These are phyloP conservation scores for Zaprionus africanus DNA, from an alignment of 1,140 invertebrate genomes.

Conservation along the genomic window DNA sequence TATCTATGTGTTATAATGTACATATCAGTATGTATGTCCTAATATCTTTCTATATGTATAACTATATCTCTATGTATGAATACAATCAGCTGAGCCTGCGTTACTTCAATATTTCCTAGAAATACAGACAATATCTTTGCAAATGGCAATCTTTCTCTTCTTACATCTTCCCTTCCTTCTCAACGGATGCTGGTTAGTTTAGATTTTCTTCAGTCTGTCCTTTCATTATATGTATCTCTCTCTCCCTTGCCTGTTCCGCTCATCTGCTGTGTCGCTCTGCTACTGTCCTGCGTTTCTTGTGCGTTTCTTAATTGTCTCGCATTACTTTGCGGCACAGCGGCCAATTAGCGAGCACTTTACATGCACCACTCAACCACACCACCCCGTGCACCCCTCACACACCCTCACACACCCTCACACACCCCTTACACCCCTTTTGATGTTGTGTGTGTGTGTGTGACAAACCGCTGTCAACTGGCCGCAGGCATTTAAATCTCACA, in stretches of 20 bases:
- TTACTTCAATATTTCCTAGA: too few species aligned
- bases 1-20: too few species aligned
- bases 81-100: too few species aligned
- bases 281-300: background rate
- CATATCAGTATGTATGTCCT: too few species aligned
- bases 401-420: background rate
- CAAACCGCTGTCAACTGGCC: slow-evolving; percentile 64
- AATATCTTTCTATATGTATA: too few species aligned
- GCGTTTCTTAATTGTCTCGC: slow-evolving; percentile 45
- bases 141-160: too few species aligned
- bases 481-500: slow-evolving; percentile 77
- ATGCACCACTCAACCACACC: slow-evolving; percentile 28
- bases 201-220: background rate
- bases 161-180: too few species aligned
- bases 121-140: too few species aligned
- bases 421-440: slow-evolving; percentile 25
- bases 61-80: too few species aligned
- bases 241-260: background rate
- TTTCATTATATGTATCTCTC: background rate
- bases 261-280: background rate
- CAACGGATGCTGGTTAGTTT: too few species aligned
- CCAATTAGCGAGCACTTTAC: slow-evolving; percentile 53
- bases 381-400: background rate
- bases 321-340: slow-evolving; percentile 38
- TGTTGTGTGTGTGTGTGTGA: slow-evolving; percentile 12